These are phyloP conservation scores for Lepus europaeus DNA, from an alignment of 2,113 vertebrate genomes.

Conservation along the genomic window DNA sequence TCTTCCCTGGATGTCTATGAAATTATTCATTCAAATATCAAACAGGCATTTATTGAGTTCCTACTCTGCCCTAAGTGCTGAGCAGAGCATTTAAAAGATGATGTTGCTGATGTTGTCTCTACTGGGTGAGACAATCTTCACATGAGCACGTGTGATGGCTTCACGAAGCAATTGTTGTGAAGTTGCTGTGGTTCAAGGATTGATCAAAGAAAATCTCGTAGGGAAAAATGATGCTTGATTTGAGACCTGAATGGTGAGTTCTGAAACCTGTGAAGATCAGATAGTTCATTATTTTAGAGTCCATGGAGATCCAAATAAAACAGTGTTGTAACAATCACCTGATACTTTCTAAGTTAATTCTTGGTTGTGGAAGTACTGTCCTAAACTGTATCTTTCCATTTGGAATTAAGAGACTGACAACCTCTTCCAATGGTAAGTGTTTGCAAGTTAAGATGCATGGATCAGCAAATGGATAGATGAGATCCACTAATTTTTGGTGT, in stretches of 20 bases:
- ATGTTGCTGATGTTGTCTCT: neutral
- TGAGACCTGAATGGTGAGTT: neutral
- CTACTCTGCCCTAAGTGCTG: neutral
- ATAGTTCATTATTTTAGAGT: neutral
- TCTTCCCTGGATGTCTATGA: neutral
- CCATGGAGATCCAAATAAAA: neutral
- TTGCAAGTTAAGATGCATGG: neutral
- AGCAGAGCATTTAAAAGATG: neutral
- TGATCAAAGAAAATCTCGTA: neutral
- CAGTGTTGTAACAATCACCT: neutral
- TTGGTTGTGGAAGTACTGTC: neutral
- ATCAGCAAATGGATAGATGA: neutral
- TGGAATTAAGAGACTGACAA: neutral
- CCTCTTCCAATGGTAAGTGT: neutral
- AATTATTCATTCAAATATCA: neutral
- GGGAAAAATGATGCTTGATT: neutral
- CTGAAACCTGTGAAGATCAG: neutral
- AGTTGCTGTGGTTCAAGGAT: neutral
- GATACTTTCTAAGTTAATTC: neutral
- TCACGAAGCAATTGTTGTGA: neutral
- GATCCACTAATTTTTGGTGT: neutral
- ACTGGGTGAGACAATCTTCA: neutral
- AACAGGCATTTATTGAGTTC: neutral
- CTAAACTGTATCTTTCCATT: neutral
- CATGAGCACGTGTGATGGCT: neutral